phyloP scores from a whole-genome alignment of 2,113 vertebrate genomes.

The Pongo abelii region DNA sequence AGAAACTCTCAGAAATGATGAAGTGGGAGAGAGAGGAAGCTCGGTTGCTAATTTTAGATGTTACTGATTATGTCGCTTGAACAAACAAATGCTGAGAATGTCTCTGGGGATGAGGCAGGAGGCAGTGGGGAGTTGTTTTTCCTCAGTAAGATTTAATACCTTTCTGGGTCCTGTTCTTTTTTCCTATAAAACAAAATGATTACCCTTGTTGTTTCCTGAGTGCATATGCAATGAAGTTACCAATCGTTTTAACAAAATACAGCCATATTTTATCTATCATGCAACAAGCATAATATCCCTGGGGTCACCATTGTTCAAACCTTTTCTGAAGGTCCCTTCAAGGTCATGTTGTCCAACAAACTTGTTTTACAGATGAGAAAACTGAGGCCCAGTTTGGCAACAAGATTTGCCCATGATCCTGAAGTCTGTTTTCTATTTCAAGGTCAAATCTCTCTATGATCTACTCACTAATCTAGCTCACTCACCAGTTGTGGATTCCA shows the following conservation, averaged over 20 bases:
- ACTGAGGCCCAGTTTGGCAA: background rate
- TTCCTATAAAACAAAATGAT: background rate
- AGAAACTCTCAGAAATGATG: conserved; percentile 57
- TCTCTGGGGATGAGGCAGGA: background rate
- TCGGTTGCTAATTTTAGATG: conserved; percentile 54
- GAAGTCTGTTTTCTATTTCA: background rate
- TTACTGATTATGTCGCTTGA: background rate
- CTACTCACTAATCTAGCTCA: background rate
- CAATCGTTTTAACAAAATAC: background rate
- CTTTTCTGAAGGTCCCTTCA: background rate
- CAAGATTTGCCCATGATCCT: background rate
- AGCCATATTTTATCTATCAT: background rate
- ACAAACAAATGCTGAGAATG: conserved; percentile 14
- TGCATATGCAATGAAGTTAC: background rate
- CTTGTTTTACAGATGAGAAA: background rate
- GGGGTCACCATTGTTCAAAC: background rate
- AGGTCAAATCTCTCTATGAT: background rate
- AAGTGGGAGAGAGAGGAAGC: conserved; percentile 7
- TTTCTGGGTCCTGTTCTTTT: conserved; percentile 5
- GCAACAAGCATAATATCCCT: background rate
- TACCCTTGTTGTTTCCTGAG: background rate
- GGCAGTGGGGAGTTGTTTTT: background rate
- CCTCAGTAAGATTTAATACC: background rate
- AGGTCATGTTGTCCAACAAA: background rate
- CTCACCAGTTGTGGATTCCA: background rate